Percentiles rank a stretch among this genome's conserved stretches.
phyloP scores from a whole-genome alignment of 2,113 vertebrate genomes.

The Hippolais icterina region DNA sequence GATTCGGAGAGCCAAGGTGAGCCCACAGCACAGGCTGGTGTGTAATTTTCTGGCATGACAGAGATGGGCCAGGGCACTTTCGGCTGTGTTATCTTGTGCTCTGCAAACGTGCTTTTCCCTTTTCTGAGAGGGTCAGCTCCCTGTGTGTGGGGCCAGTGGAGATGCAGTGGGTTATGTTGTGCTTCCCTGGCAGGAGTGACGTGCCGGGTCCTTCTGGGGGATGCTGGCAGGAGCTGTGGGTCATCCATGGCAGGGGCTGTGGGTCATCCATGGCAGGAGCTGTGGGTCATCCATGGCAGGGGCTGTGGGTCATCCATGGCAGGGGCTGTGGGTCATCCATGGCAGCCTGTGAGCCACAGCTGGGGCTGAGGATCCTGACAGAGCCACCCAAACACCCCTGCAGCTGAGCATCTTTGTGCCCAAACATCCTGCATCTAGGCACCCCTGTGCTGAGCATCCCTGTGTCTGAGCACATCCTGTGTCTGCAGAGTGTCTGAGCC shows the following conservation, averaged over 20 bases:
- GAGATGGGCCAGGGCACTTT: neutral
- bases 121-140: neutral
- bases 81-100: neutral
- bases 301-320: no score
- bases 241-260: no score
- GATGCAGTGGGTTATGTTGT: fast-evolving
- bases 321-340: no score
- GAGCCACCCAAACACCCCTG: neutral
- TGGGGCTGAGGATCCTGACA: neutral
- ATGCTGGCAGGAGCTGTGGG: no score
- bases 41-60: fast-evolving
- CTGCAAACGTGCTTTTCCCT: neutral
- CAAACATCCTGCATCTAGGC: neutral
- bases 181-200: fast-evolving
- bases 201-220: fast-evolving
- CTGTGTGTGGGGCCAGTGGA: fast-evolving
- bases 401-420: fast-evolving
- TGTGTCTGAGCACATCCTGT: neutral
- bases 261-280: no score
- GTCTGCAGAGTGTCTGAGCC: neutral
- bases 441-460: neutral
- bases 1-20: fast-evolving
- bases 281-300: no score
- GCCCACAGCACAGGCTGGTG: fast-evolving
- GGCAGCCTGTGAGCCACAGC: neutral